Evolutionary conservation across 2,113 vertebrate genomes (phyloP).

Genomic region (Mastomys coucha): DNA sequence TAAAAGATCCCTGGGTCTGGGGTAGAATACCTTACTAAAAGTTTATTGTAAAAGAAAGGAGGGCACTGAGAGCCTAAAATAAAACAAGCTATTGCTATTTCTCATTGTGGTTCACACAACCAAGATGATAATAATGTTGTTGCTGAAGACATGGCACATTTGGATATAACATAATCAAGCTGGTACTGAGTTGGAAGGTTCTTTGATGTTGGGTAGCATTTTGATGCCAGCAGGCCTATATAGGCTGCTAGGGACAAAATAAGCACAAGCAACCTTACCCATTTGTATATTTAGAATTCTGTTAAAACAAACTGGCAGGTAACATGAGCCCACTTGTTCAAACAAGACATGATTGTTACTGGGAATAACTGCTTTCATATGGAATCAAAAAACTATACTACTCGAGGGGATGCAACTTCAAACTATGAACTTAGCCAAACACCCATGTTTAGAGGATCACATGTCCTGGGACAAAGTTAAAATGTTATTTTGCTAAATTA

Average conservation of each 20-base stretch:
- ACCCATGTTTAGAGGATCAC: background rate
- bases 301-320: background rate
- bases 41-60: background rate
- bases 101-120: background rate
- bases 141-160: background rate
- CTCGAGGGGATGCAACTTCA: background rate
- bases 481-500: background rate
- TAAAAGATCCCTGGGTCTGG: background rate
- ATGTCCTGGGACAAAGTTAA: background rate
- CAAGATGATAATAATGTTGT: background rate
- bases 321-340: background rate
- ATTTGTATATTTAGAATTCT: background rate
- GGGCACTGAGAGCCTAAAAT: background rate
- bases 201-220: background rate
- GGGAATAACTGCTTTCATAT: background rate
- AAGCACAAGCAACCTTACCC: background rate
- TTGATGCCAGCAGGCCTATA: background rate
- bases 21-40: background rate
- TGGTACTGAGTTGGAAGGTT: background rate
- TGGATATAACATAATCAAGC: background rate
- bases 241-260: background rate
- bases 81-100: background rate
- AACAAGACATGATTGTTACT: background rate
- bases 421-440: background rate
- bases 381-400: background rate